phyloP scores from a whole-genome alignment of 2,113 vertebrate genomes.

The Pristiophorus japonicus region DNA sequence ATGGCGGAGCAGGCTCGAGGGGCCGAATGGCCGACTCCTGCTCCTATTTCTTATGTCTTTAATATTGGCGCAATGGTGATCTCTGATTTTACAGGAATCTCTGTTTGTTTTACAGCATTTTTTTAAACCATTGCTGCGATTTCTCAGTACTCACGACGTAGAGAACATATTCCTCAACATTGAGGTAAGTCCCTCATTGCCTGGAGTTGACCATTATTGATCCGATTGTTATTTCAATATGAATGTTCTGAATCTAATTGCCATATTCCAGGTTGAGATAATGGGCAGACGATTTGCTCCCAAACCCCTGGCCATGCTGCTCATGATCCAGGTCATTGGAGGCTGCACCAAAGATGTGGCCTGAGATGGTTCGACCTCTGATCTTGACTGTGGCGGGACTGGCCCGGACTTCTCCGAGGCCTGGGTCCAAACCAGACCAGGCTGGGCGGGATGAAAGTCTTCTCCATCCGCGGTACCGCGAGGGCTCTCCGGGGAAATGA shows the following conservation, averaged over 20 bases:
- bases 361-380: neutral
- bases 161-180: conserved; percentile 85
- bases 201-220: neutral
- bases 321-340: neutral
- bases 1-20: no score
- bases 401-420: neutral
- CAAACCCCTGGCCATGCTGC: neutral
- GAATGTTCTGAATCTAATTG: neutral
- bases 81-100: neutral
- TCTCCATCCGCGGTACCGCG: neutral
- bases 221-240: neutral
- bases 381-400: neutral
- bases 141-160: conserved; percentile 65
- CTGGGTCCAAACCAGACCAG: neutral
- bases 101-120: conserved; percentile 63
- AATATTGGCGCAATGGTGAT: neutral
- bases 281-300: neutral
- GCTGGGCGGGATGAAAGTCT: neutral
- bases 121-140: conserved; percentile 73
- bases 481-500: neutral
- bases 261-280: neutral
- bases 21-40: no score
- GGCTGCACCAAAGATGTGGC: neutral
- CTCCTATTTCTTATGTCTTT: no score
- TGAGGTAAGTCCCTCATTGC: conserved; percentile 53